phyloP scores from a whole-genome alignment of 2,113 vertebrate genomes.

The Sitta europaea region DNA sequence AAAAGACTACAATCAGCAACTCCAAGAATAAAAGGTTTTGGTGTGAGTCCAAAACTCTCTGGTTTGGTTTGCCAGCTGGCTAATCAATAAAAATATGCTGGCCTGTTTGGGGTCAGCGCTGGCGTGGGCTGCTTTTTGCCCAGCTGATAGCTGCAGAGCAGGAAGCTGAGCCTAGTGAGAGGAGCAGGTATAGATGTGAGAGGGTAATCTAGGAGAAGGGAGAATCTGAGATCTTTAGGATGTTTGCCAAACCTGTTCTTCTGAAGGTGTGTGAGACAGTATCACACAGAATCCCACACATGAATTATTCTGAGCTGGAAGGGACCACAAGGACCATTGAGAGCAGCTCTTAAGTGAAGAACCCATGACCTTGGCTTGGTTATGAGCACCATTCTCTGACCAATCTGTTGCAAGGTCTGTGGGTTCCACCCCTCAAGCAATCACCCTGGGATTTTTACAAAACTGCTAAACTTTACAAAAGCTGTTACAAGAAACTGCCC shows the following conservation, averaged over 20 bases:
- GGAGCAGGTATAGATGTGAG: not conserved
- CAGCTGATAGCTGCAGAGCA: not conserved
- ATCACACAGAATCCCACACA: not conserved
- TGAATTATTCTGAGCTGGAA: not conserved
- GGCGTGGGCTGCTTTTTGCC: not conserved
- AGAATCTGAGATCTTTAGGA: not conserved
- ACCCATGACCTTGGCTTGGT: fast-evolving
- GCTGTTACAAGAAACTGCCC: not conserved
- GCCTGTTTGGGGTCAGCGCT: not conserved
- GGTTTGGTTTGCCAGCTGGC: not conserved
- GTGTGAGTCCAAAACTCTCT: not conserved
- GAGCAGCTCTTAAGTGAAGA: not conserved
- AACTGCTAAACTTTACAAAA: no score
- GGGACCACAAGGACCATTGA: not conserved
- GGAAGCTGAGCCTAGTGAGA: not conserved
- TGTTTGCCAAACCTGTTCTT: not conserved
- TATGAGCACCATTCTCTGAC: not conserved
- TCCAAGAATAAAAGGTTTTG: not conserved
- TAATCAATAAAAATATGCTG: not conserved
- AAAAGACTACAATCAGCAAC: not conserved
- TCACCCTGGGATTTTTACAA: not conserved
- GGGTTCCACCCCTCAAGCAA: not conserved
- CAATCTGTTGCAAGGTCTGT: not conserved
- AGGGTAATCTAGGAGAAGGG: not conserved
- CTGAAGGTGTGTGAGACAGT: not conserved